Base-by-base conservation (phyloP, 37 sponge, comb jelly and placozoan genomes). In the Oopsacas minuta region DNA sequence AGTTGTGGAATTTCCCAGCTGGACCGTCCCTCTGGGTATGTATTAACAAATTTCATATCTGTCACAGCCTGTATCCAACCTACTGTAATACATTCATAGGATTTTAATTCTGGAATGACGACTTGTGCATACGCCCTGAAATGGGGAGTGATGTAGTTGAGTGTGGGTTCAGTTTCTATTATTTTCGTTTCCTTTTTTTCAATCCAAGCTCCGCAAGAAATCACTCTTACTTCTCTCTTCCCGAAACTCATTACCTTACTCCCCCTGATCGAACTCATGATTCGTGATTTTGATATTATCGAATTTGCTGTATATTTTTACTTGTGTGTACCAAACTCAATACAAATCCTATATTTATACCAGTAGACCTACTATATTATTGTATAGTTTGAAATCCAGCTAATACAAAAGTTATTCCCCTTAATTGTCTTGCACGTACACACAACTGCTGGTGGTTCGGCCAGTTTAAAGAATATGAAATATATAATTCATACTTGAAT, bases 21-120 rank as follows among this genome's bases (percentile, higher is more conserved):
- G 1, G 91, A 91, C 35, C 86, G 84, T 0, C 93, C 93, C 23
- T 53, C 83, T 17, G 93, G 93, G 42, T 93, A 93, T 12, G 86
- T 53, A 61, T 93, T 93, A 86, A 85, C 69, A 51, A 93, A 93
- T 52, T 87, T 91, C 93, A 93, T 93, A 25, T 83, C 85, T 7
- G 93, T 93, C 20, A 93, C 91, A 0, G 93, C 93, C 49, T 93
- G 93, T 25, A 93, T 89, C 93, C 93, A 93, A 0, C 93, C 93
- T 1, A 94, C 61, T 8, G 92, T 94, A 86, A 85, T 88, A 36
- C 89, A 83, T 37, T 94, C 92, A 39, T 87, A 90, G 75, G 91
- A 90, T 82, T 86, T 82, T 28, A 94, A 84, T 30, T 87, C 85
- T 7, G 86, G 82, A 1, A 91, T 51, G 34, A 89, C 92, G 0